Conservation (phyloP, 2,888 invertebrate genomes). For the Drosophila ezoana region DNA sequence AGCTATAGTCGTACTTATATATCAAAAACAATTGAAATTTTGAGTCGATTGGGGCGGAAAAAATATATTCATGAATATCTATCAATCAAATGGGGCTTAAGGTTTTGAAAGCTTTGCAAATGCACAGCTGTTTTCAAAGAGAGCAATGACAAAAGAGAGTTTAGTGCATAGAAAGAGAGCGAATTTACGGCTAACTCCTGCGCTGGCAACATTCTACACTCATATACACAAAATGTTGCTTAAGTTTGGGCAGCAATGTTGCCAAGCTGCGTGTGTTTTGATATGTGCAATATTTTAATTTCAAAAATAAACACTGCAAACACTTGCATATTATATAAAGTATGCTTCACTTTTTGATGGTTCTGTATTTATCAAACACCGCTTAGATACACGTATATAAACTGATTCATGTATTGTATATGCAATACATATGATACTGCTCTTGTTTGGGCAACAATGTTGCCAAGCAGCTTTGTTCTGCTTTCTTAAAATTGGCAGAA, state of each 20-base stretch:
- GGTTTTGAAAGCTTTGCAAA: constrained; percentile 41
- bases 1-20: background rate
- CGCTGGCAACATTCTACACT: constrained; percentile 27
- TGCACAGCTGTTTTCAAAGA: constrained; percentile 42
- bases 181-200: background rate
- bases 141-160: background rate
- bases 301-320: background rate
- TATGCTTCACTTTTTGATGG: background rate
- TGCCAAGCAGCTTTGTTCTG: background rate
- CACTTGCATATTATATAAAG: background rate
- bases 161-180: background rate
- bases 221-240: constrained; percentile 34
- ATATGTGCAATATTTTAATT: background rate
- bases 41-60: background rate
- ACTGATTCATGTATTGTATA: background rate
- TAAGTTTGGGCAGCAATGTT: constrained; percentile 1
- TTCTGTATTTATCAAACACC: too few relatives aligned
- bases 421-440: background rate
- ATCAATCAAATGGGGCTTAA: constrained; percentile 33
- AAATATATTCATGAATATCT: background rate
- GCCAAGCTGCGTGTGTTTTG: background rate
- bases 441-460: background rate
- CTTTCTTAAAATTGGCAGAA: background rate
- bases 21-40: constrained; percentile 5
- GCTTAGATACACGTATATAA: too few relatives aligned